Evolutionary conservation across 2,113 vertebrate genomes (phyloP), one percentile per base, ranked within the genome.

Genomic region (Calypte anna): DNA sequence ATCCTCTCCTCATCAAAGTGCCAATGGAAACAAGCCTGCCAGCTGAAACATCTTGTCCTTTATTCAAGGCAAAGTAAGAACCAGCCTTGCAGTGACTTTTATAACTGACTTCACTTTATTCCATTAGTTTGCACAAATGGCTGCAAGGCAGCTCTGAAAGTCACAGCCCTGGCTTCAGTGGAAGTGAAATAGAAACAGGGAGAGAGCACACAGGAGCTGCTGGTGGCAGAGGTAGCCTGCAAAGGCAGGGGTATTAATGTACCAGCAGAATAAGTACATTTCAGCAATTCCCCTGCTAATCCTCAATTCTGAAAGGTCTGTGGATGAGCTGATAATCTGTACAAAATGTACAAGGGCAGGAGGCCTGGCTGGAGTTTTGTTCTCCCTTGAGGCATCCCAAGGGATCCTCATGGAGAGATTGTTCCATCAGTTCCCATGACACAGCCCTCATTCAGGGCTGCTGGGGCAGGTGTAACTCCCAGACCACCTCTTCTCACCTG

Each of bases 401-500:
- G 43, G n/a, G 55, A n/a, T 58, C 13, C 17, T 30, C 33, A 22
- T 16, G 30, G 48, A 84, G 9, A 25, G 50, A 22, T 13, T 59
- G 30, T 0, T 0, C 9, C 40, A 62, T 24, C 12, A 9, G 19
- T 61, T 33, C 40, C 40, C 30, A 23, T 31, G 24, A 51, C 2
- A 4, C 66, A 38, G 10, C 14, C 18, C 31, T 50, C 17, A 7
- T 48, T 51, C 7, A 1, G 8, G 28, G 40, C 14, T 86, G 14
- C 13, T 5, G 1, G 51, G 23, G 6, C 20, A 69, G 11, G 1
- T 23, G 13, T 15, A 82, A 53, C 1, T 40, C 50, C 33, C 2
- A 0, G 33, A 77, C 28, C 46, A 61, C 40, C 53, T 46, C 17
- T 73, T 61, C 33, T 51, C 9, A 17, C 31, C 13, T 64, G 72